Base-by-base conservation (phyloP, 2,113 vertebrate species). In the Hemiscyllium ocellatum region DNA sequence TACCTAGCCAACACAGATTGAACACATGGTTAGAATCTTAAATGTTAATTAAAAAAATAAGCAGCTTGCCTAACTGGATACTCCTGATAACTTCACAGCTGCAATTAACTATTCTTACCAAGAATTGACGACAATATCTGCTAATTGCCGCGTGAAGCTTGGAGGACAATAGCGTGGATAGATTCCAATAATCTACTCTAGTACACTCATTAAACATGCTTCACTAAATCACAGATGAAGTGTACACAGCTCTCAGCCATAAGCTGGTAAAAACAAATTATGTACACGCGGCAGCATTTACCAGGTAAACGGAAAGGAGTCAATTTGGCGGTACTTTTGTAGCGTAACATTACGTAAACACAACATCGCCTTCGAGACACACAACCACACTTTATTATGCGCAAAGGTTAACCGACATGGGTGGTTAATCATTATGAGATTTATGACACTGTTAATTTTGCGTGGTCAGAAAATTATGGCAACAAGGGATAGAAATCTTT, bases 331-430 rank as follows among this genome's bases (percentile, higher is more conserved):
- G 26, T 50, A 26, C 29, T 29, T 61, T 33, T 56, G 24, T n/a
- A n/a, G 87, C 87, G 61, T 33, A 26, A 61, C 0, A n/a, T 61
- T 0, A 17, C 12, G 6, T 56, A 52, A 80, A 47, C 42, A 87
- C 66, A 69, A 69, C 42, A 47, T 42, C 66, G 70, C 24, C 47
- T 94, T 42, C 20, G 26, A 94, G 42, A 29, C 22, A 70, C n/a
- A 89, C 29, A 70, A 70, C 66, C 93, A 70, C 93, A 70, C 22
- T 37, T 94, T 70, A 94, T 29, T 42, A 94, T 70, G 93, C 37
- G 22, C 68, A 69, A 94, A 94, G 93, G 93, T 94, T 70, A 94
- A 70, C 65, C 47, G 68, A 3, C 29, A 13, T 3, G 24, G 26
- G 66, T 47, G 0, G 66, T 94, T 94, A 94, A 70, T 94, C 20